Percentiles rank a stretch among this genome's conserved stretches.
Conservation (phyloP, 2,113 vertebrate species). For the Chamaetylas fuelleborni region DNA sequence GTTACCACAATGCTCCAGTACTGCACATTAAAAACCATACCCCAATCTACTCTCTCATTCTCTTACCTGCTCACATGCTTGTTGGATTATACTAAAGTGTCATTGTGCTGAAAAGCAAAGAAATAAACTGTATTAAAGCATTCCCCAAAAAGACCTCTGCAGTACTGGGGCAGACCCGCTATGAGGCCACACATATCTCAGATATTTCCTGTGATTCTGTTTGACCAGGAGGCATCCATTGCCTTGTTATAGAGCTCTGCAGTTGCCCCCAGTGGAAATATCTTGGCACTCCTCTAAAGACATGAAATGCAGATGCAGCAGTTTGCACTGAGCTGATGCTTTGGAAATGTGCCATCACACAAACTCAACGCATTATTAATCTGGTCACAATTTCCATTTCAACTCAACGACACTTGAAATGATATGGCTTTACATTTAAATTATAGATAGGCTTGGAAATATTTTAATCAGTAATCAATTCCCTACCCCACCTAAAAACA, state of each 20-base stretch:
- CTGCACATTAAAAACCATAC: neutral
- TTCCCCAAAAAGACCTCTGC: neutral
- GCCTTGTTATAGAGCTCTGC: neutral
- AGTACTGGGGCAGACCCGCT: neutral
- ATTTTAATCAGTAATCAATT: slow-evolving; percentile 52
- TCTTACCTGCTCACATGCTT: neutral
- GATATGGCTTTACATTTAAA: neutral
- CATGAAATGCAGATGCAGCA: slow-evolving; percentile 42
- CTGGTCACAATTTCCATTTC: slow-evolving; percentile 50
- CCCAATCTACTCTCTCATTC: neutral
- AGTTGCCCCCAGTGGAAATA: neutral
- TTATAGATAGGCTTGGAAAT: slow-evolving; percentile 35
- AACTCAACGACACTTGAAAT: slow-evolving; percentile 20
- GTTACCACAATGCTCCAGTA: neutral
- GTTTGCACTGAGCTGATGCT: slow-evolving; percentile 25
- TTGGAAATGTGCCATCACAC: slow-evolving; percentile 41
- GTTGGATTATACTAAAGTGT: neutral
- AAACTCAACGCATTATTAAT: slow-evolving; percentile 26
- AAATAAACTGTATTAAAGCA: neutral
- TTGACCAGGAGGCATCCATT: neutral
- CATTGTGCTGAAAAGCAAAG: neutral
- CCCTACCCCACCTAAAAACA: slow-evolving; percentile 55
- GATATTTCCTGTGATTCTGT: neutral
- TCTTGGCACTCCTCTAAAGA: neutral
- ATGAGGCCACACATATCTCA: neutral